Evolutionary conservation across 1,140 invertebrate genomes (phyloP).

Genomic region (Danaus melanippus): DNA sequence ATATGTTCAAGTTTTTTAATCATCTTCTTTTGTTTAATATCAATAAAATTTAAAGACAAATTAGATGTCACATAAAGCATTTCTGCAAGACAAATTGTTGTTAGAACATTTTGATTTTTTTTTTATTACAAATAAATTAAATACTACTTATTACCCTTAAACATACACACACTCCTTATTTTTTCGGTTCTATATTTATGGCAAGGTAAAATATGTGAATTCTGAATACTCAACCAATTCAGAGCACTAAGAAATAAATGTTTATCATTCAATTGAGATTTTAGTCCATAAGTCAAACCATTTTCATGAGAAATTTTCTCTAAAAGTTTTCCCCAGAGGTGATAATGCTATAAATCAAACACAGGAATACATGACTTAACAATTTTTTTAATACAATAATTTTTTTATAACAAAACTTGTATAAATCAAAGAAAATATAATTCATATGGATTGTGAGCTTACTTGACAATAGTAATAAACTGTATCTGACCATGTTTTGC

Average conservation of each 20-base stretch:
- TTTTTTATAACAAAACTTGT: not conserved
- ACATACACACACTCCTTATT: conserved; percentile 26
- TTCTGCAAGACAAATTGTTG: conserved; percentile 26
- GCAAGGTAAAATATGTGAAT: conserved; percentile 8
- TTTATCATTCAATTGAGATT: conserved; percentile 17
- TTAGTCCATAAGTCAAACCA: conserved; percentile 22
- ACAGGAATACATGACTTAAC: not conserved
- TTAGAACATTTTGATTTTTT: not conserved
- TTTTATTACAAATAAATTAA: conserved; percentile 1
- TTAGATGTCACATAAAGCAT: conserved; percentile 25
- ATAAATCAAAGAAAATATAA: not conserved
- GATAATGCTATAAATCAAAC: conserved; percentile 16
- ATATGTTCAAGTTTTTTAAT: conserved; percentile 10
- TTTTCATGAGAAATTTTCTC: conserved; percentile 18
- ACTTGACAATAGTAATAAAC: conserved; percentile 31
- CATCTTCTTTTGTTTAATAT: conserved; percentile 17
- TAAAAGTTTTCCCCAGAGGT: conserved; percentile 23
- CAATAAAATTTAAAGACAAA: conserved; percentile 18
- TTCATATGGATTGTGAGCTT: conserved; percentile 3
- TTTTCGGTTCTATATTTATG: conserved; percentile 16
- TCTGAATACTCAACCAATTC: conserved; percentile 24
- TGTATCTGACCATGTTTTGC: conserved; percentile 28
- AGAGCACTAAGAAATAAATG: conserved; percentile 22
- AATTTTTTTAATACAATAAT: not conserved
- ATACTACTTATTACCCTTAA: conserved; percentile 25